A percentile compares a stretch with the other conserved stretches of the same genome.
Evolutionary conservation across 30 jellyfish, hydroid and myxozoan species (phyloP).

Genomic region (Aurelia aurita complex sp. Pacific): DNA sequence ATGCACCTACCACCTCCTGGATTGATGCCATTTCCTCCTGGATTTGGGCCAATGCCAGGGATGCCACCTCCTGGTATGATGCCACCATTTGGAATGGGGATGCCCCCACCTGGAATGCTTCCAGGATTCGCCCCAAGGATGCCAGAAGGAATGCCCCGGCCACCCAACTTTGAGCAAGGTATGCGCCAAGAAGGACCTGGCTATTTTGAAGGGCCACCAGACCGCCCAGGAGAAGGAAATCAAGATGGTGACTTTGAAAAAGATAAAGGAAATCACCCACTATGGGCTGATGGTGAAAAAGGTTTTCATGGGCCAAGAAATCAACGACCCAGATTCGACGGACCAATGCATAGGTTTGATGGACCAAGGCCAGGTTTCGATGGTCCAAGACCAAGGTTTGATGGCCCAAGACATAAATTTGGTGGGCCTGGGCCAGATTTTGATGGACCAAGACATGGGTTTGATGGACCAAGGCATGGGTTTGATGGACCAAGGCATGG

Average conservation of each 20-base stretch:
- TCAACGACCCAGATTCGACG: slow-evolving; percentile 14
- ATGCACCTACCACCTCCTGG: slow-evolving; percentile 86
- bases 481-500: slow-evolving; percentile 45
- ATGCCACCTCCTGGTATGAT: slow-evolving; percentile 72
- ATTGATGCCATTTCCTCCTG: slow-evolving; percentile 83
- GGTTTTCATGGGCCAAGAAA: slow-evolving; percentile 28
- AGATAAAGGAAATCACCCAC: slow-evolving; percentile 8
- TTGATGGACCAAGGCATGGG: slow-evolving; percentile 27
- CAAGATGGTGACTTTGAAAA: slow-evolving; percentile 20
- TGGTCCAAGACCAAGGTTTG: slow-evolving; percentile 9
- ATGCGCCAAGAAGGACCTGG: slow-evolving; percentile 25
- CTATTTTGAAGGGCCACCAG: slow-evolving; percentile 19
- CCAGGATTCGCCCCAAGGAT: slow-evolving; percentile 39
- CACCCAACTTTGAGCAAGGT: slow-evolving; percentile 28
- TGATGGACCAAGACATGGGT: slow-evolving; percentile 41
- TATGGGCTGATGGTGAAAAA: slow-evolving; percentile 19
- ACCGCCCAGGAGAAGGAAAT: background rate
- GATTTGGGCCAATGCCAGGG: slow-evolving; percentile 74
- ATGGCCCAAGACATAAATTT: slow-evolving; percentile 23
- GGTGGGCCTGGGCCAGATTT: slow-evolving; percentile 13
- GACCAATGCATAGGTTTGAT: slow-evolving; percentile 13
- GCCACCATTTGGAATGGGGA: slow-evolving; percentile 61
- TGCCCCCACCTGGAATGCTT: slow-evolving; percentile 78
- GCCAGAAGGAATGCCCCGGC: slow-evolving; percentile 47
- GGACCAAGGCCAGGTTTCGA: slow-evolving; percentile 24